Evolutionary conservation across 2,888 invertebrate species (phyloP).

Genomic region (Phragmatobia fuliginosa): DNA sequence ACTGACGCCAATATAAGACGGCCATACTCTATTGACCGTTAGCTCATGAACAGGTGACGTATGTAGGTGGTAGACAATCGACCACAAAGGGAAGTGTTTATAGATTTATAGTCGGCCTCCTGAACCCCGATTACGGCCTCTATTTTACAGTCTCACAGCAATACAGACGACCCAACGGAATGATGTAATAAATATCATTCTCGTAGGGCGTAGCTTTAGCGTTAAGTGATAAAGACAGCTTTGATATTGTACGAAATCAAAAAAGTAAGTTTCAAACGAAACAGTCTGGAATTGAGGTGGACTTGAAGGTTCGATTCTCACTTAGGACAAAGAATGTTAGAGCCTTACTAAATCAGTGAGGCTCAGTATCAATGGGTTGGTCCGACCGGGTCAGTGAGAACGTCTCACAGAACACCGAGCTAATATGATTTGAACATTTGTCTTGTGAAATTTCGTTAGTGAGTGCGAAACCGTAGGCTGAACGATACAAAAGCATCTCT

Average conservation of each 20-base stretch:
- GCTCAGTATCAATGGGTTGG: too few relatives aligned
- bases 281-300: too few relatives aligned
- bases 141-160: constrained; percentile 36
- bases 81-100: constrained; percentile 47
- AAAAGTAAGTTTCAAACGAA: too few relatives aligned
- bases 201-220: not conserved
- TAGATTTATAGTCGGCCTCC: constrained; percentile 45
- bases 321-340: too few relatives aligned
- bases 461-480: too few relatives aligned
- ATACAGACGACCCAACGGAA: constrained; percentile 30
- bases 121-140: constrained; percentile 49
- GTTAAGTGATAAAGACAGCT: constrained; percentile 3
- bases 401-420: too few relatives aligned
- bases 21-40: constrained; percentile 14
- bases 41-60: constrained; percentile 41
- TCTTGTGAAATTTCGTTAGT: too few relatives aligned
- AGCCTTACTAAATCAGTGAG: too few relatives aligned
- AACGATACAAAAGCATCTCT: too few relatives aligned
- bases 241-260: not conserved
- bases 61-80: constrained; percentile 51
- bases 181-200: constrained; percentile 24
- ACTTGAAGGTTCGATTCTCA: too few relatives aligned
- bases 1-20: constrained; percentile 18
- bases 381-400: too few relatives aligned
- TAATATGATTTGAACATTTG: too few relatives aligned